A percentile compares a stretch with the other conserved stretches of the same genome.
These are phyloP conservation scores for Agelas oroides DNA, from an alignment of 37 sponge, comb jelly and placozoan species.

Conservation along the genomic window DNA sequence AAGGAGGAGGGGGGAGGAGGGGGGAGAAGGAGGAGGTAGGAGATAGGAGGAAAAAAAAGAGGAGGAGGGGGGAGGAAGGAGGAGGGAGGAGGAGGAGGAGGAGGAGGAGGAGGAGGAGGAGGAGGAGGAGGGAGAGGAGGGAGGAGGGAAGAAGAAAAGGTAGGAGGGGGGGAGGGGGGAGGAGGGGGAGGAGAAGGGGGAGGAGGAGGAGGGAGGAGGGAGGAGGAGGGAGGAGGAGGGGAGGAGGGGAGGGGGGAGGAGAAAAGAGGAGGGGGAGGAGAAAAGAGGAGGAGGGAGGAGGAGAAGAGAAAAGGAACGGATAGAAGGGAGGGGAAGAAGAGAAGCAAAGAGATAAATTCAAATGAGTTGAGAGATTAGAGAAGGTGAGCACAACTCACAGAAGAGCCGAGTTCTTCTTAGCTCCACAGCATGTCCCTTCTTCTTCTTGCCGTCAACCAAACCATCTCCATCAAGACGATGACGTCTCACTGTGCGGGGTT, in stretches of 20 bases:
- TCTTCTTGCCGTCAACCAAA: background rate
- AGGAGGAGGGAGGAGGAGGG: background rate
- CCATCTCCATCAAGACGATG: background rate
- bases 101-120: too few species aligned
- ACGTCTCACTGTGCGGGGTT: background rate
- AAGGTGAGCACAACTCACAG: too few species aligned
- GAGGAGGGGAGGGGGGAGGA: background rate
- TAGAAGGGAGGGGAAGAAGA: background rate
- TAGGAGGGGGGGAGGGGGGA: too few species aligned
- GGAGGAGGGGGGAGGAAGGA: background rate
- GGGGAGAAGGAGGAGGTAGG: too few species aligned
- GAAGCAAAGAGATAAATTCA: background rate
- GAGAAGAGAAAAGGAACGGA: too few species aligned
- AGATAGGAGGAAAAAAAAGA: too few species aligned
- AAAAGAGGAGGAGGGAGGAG: background rate
- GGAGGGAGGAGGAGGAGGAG: background rate
- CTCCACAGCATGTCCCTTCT: conserved; percentile 17
- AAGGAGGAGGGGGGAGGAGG: too few species aligned
- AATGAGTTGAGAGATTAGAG: too few species aligned
- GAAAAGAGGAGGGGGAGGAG: background rate
- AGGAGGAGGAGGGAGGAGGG: background rate
- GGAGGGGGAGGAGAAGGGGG: background rate
- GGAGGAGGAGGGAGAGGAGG: background rate
- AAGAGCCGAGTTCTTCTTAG: conserved; percentile 27
- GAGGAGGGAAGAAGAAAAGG: background rate